Conservation (phyloP, 2,888 invertebrate genomes). For the Germaria angustata region DNA sequence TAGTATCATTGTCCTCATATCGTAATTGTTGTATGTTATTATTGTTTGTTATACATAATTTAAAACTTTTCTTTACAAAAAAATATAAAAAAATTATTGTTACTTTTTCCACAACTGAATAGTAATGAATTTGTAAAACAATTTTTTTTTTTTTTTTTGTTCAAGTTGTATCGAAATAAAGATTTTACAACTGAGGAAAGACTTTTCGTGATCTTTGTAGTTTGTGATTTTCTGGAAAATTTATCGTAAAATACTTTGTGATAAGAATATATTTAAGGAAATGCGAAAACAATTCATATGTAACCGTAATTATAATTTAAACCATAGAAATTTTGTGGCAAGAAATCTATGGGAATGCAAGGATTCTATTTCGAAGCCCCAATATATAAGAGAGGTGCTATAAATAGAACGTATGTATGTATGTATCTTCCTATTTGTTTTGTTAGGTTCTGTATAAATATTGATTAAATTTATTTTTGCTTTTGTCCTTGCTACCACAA, state of each 20-base stretch:
- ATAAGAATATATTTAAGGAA: too few species aligned
- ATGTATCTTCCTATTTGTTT: too few species aligned
- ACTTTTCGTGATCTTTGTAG: not conserved
- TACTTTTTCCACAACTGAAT: conserved; percentile 20
- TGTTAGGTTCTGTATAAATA: too few species aligned
- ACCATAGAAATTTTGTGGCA: too few species aligned
- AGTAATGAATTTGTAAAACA: conserved; percentile 44
- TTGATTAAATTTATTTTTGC: too few species aligned
- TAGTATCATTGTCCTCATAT: conserved; percentile 31
- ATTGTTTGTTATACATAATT: conserved; percentile 50
- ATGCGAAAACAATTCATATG: too few species aligned
- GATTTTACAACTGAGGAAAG: not conserved
- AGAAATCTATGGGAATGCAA: too few species aligned
- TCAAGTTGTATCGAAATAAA: not conserved
- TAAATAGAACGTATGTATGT: too few species aligned
- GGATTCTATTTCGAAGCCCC: too few species aligned
- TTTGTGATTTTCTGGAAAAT: not conserved
- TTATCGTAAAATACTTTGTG: not conserved
- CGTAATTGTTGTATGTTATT: conserved; percentile 47
- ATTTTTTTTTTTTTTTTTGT: conserved; percentile 24
- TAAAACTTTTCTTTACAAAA: conserved; percentile 14
- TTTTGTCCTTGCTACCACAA: too few species aligned
- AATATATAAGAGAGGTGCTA: too few species aligned
- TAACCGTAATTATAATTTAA: too few species aligned
- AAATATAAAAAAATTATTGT: not conserved